Percentiles rank a stretch among this genome's conserved stretches.
Evolutionary conservation across 1,140 invertebrate genomes (phyloP).

Genomic region (Oryzaephilus surinamensis): DNA sequence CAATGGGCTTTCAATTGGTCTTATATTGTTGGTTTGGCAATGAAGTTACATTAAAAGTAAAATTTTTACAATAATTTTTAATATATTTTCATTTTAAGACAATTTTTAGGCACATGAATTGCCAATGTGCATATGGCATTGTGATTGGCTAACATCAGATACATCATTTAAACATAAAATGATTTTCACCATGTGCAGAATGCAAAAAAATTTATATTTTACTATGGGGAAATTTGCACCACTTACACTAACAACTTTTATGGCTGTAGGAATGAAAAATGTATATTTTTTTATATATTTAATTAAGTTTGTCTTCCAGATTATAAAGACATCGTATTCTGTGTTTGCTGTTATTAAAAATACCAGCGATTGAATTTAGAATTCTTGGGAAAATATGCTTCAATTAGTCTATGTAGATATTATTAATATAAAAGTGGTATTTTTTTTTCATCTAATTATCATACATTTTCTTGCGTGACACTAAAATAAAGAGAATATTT

Average conservation of each 20-base stretch:
- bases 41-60: conserved; percentile 43
- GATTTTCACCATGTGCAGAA: conserved; percentile 39
- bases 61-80: background rate
- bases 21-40: conserved; percentile 49
- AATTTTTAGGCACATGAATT: conserved; percentile 17
- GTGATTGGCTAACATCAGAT: conserved; percentile 16
- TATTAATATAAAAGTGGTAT: too few species aligned
- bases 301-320: conserved; percentile 35
- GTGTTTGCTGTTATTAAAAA: conserved; percentile 41
- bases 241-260: conserved; percentile 39
- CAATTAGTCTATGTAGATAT: too few species aligned
- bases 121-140: conserved; percentile 17
- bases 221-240: conserved; percentile 41
- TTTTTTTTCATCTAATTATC: too few species aligned
- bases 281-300: conserved; percentile 11
- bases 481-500: too few species aligned
- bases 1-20: conserved; percentile 40
- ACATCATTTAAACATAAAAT: conserved; percentile 32
- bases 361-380: too few species aligned
- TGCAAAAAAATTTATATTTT: conserved; percentile 39
- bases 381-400: too few species aligned
- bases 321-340: conserved; percentile 39
- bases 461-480: too few species aligned
- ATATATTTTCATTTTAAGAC: conserved; percentile 1
- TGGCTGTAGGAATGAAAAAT: conserved; percentile 28